Evolutionary conservation across 2,888 invertebrate genomes (phyloP).

Genomic region (Stenichneumon culpator): DNA sequence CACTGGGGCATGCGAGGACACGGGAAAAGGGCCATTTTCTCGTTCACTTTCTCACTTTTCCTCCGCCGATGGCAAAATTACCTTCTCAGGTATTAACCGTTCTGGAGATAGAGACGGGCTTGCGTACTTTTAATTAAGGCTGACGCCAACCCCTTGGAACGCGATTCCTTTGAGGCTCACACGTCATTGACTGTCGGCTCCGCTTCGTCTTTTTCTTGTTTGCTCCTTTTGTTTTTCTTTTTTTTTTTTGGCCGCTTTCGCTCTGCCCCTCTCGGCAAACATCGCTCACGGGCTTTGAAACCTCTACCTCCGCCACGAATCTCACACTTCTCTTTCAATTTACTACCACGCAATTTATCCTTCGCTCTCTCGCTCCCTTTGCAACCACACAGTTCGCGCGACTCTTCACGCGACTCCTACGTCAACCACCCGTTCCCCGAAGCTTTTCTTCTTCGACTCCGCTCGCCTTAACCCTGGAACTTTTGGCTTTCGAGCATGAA

Average conservation of each 20-base stretch:
- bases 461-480: background rate
- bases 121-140: slow-evolving; percentile 64
- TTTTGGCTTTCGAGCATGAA: background rate
- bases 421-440: background rate
- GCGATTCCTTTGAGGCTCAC: slow-evolving; percentile 10
- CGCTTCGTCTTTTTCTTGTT: slow-evolving; percentile 14
- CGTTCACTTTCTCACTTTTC: slow-evolving; percentile 2
- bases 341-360: background rate
- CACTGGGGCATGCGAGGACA: background rate
- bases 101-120: background rate
- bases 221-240: background rate
- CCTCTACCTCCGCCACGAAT: background rate
- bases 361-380: background rate
- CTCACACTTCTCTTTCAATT: slow-evolving; percentile 6
- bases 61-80: slow-evolving; percentile 4
- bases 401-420: background rate
- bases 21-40: background rate
- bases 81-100: slow-evolving; percentile 31
- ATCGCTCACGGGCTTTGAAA: background rate
- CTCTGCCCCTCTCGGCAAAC: background rate
- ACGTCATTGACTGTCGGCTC: slow-evolving; percentile 50
- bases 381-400: background rate
- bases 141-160: background rate
- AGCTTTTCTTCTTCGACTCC: background rate
- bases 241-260: background rate